phyloP scores from a whole-genome alignment of 2,797 vertebrate species.

The Philypnodon macrostomus region DNA sequence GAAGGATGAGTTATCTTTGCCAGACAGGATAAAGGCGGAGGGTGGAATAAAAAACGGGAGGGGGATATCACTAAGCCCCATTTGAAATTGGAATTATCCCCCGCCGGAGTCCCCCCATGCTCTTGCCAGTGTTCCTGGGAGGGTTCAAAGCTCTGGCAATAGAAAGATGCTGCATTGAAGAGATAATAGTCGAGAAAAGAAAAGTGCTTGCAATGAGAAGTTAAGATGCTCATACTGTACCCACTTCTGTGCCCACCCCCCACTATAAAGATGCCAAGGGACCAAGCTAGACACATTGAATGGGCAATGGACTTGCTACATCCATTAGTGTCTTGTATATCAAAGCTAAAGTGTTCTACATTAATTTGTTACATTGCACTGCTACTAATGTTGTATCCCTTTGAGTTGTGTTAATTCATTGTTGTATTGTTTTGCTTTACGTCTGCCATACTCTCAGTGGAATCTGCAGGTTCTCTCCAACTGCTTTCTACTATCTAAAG shows the following conservation, averaged over 20 bases:
- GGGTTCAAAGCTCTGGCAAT: conserved; percentile 51
- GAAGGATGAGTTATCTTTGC: conserved; percentile 69
- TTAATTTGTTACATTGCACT: conserved; percentile 1
- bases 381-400: conserved; percentile 4
- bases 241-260: conserved; percentile 38
- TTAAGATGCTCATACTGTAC: conserved; percentile 43
- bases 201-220: conserved; percentile 50
- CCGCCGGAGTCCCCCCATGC: conserved; percentile 54
- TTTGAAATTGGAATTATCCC: conserved; percentile 76
- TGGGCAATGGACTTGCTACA: conserved; percentile 28
- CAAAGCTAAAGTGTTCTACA: conserved; percentile 16
- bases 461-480: too few species aligned
- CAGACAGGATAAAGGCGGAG: conserved; percentile 67
- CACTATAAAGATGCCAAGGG: conserved; percentile 25
- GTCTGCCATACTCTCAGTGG: neutral
- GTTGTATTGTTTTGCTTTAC: neutral
- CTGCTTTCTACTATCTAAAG: too few species aligned
- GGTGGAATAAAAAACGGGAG: conserved; percentile 32
- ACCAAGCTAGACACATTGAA: conserved; percentile 46
- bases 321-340: conserved; percentile 43
- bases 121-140: conserved; percentile 58
- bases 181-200: conserved; percentile 64
- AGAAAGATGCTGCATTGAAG: conserved; percentile 55
- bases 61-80: conserved; percentile 69
- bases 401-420: neutral